These are phyloP conservation scores for Pangasius larnaudii DNA, from an alignment of 2,797 vertebrate species.

Conservation along the genomic window DNA sequence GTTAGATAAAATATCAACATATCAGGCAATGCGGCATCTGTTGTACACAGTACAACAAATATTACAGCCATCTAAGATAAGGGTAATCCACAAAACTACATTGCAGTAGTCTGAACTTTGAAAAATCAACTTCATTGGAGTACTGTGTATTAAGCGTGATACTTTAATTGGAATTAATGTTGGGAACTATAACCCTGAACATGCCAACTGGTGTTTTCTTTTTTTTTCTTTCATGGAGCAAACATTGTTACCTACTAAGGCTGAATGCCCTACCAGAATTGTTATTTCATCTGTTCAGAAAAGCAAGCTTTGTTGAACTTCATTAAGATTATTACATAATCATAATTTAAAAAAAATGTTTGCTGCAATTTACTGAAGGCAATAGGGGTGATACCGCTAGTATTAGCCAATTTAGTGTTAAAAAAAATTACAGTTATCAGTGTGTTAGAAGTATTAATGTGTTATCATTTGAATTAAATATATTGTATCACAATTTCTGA, in stretches of 20 bases:
- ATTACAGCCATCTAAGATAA: too few species aligned
- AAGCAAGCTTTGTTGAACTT: neutral
- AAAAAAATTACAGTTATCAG: neutral
- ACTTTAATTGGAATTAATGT: too few species aligned
- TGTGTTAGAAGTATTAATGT: neutral
- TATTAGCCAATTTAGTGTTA: neutral
- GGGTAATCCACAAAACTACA: too few species aligned
- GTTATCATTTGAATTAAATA: neutral
- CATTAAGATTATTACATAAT: slow-evolving; percentile 1
- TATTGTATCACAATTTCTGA: neutral
- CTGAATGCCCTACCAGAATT: neutral
- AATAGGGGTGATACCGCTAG: neutral
- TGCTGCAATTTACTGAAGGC: neutral
- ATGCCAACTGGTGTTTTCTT: too few species aligned
- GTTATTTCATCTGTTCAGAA: neutral
- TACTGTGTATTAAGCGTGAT: neutral
- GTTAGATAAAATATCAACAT: neutral
- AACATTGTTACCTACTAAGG: neutral
- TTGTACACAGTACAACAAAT: too few species aligned
- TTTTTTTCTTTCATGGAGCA: neutral
- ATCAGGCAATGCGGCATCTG: neutral
- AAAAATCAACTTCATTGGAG: neutral
- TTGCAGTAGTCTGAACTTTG: too few species aligned
- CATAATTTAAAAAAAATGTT: neutral
- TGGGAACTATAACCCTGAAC: too few species aligned